Evolutionary conservation across 2,797 vertebrate genomes (phyloP).

Genomic region (Lithobates sylvaticus): DNA sequence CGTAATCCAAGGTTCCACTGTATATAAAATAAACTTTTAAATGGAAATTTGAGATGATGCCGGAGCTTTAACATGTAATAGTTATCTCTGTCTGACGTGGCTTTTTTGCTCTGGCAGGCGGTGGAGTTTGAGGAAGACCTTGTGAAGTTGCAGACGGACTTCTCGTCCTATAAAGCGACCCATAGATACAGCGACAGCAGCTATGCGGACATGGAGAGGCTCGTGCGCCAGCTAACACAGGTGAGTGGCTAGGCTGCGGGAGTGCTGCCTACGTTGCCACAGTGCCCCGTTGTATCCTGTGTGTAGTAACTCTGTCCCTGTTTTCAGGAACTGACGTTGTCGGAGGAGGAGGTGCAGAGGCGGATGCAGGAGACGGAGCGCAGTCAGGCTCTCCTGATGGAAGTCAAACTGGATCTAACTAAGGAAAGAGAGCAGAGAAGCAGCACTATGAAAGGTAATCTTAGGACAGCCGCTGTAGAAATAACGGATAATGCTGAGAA

Average conservation of each 20-base stretch:
- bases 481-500: no score
- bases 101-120: constrained; percentile 63
- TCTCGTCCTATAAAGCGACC: constrained; percentile 73
- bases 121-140: constrained; percentile 71
- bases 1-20: no score
- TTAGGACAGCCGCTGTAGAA: no score
- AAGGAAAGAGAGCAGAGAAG: constrained; percentile 72
- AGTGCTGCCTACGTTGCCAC: neutral
- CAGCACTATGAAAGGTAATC: constrained; percentile 70
- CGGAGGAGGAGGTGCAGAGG: constrained; percentile 72
- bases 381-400: constrained; percentile 74
- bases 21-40: no score
- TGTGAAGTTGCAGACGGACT: constrained; percentile 73
- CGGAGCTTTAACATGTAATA: no score
- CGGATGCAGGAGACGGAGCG: constrained; percentile 73
- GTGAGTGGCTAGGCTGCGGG: constrained; percentile 54
- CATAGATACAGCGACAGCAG: constrained; percentile 71
- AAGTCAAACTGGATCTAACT: constrained; percentile 73
- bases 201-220: constrained; percentile 66
- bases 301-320: neutral
- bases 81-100: no score
- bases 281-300: neutral
- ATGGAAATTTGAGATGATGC: no score
- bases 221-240: constrained; percentile 72
- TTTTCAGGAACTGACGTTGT: constrained; percentile 67